Base-by-base conservation (phyloP, 2,113 vertebrate species). In the Epinephelus cyanopodus region DNA sequence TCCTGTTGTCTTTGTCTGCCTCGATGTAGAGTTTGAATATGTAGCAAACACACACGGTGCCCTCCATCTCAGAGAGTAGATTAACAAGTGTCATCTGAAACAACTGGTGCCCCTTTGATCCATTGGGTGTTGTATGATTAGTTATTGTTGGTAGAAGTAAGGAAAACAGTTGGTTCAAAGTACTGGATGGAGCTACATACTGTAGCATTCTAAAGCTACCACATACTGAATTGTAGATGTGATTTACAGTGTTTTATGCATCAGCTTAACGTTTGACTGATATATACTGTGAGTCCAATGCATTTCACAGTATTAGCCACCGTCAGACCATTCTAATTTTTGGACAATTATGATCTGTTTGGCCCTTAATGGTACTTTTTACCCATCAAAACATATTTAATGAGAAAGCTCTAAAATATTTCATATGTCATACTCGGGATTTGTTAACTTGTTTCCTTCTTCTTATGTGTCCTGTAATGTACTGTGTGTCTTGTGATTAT, bases 1-100 rank as follows among this genome's bases (percentile, higher is more conserved):
- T 61, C 12, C 56, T 42, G 23, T 67, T 70, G 2, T 89, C 27
- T 82, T 74, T 57, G 52, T 63, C 47, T 75, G 18, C 18, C 37
- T 86, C 56, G 27, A 81, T 76, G 72, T 45, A 73, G 4, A 23
- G 5, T 58, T 67, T 23, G 37, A 25, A 37, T 66, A 25, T 76
- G 29, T 3, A 61, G 52, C 3, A 42, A 61, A 53, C 50, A 19
- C 27, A 33, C 18, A 54, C 18, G 14, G 12, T 9, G 1, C 37
- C 29, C 19, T 60, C 3, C 14, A 27, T 63, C 17, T 75, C 37
- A 57, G n/a, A 71, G 11, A 33, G 19, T 5, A 66, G 42, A 64
- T 58, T 64, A 67, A 69, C 21, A 25, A 61, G 56, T 64, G 29
- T 62, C 47, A 33, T 42, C 10, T 68, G 21, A 66, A 75, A 18